Conservation (phyloP, 2,797 vertebrate genomes). For the Macropodus opercularis region DNA sequence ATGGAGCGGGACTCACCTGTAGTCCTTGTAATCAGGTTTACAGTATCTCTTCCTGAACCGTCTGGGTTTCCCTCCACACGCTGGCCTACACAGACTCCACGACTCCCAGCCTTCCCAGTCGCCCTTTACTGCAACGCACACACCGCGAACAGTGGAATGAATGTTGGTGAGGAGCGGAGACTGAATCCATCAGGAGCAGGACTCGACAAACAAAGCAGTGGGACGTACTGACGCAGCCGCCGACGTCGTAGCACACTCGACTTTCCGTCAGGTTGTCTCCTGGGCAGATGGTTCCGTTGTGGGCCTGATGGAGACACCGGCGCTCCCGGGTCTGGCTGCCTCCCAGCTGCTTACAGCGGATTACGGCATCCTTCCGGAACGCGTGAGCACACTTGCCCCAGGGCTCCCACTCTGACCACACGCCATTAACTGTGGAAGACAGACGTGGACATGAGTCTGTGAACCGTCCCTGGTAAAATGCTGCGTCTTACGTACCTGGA, state of each 20-base stretch:
- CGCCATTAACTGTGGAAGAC: constrained; percentile 62
- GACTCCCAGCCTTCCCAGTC: constrained; percentile 39
- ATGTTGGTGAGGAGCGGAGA: no score
- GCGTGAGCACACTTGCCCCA: constrained; percentile 32
- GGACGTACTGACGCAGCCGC: constrained; percentile 14
- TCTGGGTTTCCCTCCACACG: constrained; percentile 23
- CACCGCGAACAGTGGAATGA: no score
- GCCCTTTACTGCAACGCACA: constrained; percentile 44
- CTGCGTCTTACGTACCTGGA: no score
- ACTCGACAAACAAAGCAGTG: no score
- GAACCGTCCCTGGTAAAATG: no score
- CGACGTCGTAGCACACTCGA: constrained; percentile 55
- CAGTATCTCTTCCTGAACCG: constrained; percentile 21
- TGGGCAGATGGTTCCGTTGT: constrained; percentile 46
- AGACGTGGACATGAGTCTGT: no score
- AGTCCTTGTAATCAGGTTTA: constrained; percentile 37
- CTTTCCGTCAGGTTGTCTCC: neutral
- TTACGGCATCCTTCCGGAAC: rapidly evolving
- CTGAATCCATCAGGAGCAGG: no score
- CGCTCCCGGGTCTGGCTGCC: constrained; percentile 37
- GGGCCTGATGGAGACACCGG: constrained; percentile 22
- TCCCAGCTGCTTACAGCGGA: neutral
- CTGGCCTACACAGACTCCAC: constrained; percentile 24
- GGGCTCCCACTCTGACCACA: constrained; percentile 49
- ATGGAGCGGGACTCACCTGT: constrained; percentile 59